Conservation (phyloP, 1,140 invertebrate genomes). For the Hypothenemus hampei region DNA sequence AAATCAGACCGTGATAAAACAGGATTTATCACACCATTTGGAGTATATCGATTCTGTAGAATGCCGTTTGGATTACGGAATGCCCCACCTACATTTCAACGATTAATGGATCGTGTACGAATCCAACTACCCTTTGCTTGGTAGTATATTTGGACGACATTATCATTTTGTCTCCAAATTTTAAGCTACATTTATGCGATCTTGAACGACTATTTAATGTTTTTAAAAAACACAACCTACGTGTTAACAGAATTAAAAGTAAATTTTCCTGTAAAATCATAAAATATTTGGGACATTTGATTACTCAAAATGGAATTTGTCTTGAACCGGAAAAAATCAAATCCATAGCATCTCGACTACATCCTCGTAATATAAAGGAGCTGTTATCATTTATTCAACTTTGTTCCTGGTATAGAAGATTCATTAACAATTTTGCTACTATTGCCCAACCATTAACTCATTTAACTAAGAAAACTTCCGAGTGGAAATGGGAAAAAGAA, state of each 20-base stretch:
- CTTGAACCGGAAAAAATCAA: slow-evolving; percentile 9
- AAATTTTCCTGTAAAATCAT: not conserved
- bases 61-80: slow-evolving; percentile 46
- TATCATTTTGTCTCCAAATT: slow-evolving; percentile 1
- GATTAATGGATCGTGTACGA: slow-evolving; percentile 38
- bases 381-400: slow-evolving; percentile 2
- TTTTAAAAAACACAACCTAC: not conserved
- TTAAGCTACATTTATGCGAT: not conserved
- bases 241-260: not conserved
- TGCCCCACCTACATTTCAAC: no score
- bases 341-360: slow-evolving; percentile 7
- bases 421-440: slow-evolving; percentile 14
- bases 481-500: slow-evolving; percentile 10
- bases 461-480: slow-evolving; percentile 15
- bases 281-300: slow-evolving; percentile 1
- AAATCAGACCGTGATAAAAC: slow-evolving; percentile 34
- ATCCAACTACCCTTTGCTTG: slow-evolving; percentile 7
- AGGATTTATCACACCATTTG: slow-evolving; percentile 43
- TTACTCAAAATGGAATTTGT: not conserved
- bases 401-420: slow-evolving; percentile 10
- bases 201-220: not conserved
- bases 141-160: slow-evolving; percentile 11
- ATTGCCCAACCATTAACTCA: slow-evolving; percentile 11
- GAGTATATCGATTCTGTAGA: slow-evolving; percentile 25
- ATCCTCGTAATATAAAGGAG: slow-evolving; percentile 6